Evolutionary conservation across 1,140 invertebrate species (phyloP).

Genomic region (Rhopalosiphum padi): DNA sequence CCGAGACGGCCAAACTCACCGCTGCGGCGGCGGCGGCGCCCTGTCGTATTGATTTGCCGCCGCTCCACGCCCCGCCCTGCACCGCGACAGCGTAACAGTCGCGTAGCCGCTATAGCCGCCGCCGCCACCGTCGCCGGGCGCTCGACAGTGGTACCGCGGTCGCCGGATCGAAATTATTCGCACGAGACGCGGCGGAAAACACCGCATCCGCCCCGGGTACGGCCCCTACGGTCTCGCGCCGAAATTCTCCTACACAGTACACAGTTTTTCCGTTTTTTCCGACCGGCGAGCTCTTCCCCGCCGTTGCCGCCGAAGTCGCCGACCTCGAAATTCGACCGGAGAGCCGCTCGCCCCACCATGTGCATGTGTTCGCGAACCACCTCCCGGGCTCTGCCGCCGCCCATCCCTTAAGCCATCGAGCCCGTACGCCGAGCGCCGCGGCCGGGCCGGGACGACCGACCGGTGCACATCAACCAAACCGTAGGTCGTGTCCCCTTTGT

Average conservation of each 20-base stretch:
- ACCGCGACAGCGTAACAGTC: not conserved
- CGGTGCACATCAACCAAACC: constrained; percentile 14
- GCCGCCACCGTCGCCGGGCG: not conserved
- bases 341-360: not conserved
- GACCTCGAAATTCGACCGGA: not conserved
- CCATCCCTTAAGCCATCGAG: not conserved
- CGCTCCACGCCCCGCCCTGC: not conserved
- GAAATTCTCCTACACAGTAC: constrained; percentile 4
- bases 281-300: not conserved
- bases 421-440: not conserved
- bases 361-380: not conserved
- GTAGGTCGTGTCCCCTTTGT: constrained; percentile 44
- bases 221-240: not conserved
- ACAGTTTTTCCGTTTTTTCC: not conserved
- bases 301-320: not conserved
- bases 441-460: not conserved
- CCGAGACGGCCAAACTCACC: constrained; percentile 33
- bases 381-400: not conserved
- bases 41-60: constrained; percentile 53
- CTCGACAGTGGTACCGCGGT: constrained; percentile 34
- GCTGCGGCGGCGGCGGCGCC: constrained; percentile 47
- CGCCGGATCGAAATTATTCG: constrained; percentile 31
- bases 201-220: not conserved
- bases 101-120: not conserved
- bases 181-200: not conserved